A percentile compares a stretch with the other conserved stretches of the same genome.
Evolutionary conservation across 2,113 vertebrate species (phyloP).

Genomic region (Cryptoleucopteryx plumbea): DNA sequence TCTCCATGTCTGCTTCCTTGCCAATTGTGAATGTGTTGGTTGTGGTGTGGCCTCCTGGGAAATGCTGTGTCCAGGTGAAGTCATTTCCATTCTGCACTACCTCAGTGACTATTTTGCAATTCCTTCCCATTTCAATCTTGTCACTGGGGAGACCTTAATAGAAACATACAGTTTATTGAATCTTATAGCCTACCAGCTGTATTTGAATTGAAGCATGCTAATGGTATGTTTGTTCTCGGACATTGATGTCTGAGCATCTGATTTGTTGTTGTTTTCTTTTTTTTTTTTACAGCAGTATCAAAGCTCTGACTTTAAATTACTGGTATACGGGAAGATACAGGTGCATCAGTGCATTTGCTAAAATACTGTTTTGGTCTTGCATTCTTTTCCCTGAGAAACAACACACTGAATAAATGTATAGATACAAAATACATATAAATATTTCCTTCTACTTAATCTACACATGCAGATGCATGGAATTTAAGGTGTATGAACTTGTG

Average conservation of each 20-base stretch:
- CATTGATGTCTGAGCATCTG: not conserved
- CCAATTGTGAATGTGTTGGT: slow-evolving; percentile 85
- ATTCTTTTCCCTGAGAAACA: not conserved
- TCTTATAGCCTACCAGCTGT: not conserved
- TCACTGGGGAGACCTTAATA: slow-evolving; percentile 81
- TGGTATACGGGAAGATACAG: not conserved
- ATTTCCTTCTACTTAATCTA: not conserved
- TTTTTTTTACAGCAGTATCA: not conserved
- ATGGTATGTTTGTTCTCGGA: not conserved
- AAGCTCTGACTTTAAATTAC: not conserved
- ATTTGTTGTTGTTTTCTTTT: not conserved
- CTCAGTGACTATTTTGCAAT: slow-evolving; percentile 87
- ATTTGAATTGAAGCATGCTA: not conserved
- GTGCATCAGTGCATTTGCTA: not conserved
- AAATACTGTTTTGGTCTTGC: not conserved
- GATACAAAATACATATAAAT: not conserved
- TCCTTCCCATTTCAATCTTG: slow-evolving; percentile 72
- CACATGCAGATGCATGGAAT: not conserved
- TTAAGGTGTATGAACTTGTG: not conserved
- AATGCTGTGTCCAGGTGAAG: slow-evolving; percentile 85
- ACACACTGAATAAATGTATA: not conserved
- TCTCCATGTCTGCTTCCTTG: slow-evolving; percentile 87
- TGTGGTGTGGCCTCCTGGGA: slow-evolving; percentile 75
- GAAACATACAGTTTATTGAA: not conserved
- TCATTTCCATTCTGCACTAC: slow-evolving; percentile 83